A percentile compares a stretch with the other conserved stretches of the same genome.
Evolutionary conservation across 2,888 invertebrate genomes (phyloP).

Genomic region (Macrosoma leucophasiata): DNA sequence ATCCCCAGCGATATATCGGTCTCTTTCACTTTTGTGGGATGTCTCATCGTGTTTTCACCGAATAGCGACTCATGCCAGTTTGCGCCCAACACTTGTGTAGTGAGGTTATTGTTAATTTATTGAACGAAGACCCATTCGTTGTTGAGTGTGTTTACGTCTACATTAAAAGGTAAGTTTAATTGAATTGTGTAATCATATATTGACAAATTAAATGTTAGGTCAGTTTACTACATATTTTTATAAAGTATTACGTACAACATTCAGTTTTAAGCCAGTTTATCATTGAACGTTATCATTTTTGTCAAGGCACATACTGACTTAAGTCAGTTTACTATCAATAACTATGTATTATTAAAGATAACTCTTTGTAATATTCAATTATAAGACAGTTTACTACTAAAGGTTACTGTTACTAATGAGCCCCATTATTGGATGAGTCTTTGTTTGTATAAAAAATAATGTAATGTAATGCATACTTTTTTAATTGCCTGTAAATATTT

Average conservation of each 20-base stretch:
- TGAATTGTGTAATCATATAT: slow-evolving; percentile 13
- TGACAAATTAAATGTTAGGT: too few relatives aligned
- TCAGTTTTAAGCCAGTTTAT: not conserved
- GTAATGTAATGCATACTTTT: too few relatives aligned
- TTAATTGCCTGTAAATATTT: too few relatives aligned
- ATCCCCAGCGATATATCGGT: too few relatives aligned
- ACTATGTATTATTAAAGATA: too few relatives aligned
- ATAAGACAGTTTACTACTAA: slow-evolving; percentile 14
- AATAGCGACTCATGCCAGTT: slow-evolving; percentile 17
- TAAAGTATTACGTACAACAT: slow-evolving; percentile 10
- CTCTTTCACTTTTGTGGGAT: slow-evolving; percentile 12
- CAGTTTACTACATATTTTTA: slow-evolving; percentile 13
- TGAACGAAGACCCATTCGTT: slow-evolving; percentile 17
- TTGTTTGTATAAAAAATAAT: too few relatives aligned
- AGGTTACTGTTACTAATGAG: too few relatives aligned
- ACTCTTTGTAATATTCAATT: too few relatives aligned
- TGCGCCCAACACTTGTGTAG: slow-evolving; percentile 13
- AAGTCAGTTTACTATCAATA: too few relatives aligned
- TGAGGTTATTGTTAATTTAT: slow-evolving; percentile 12
- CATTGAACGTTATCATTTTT: too few relatives aligned
- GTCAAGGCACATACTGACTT: too few relatives aligned
- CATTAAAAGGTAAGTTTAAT: slow-evolving; percentile 17
- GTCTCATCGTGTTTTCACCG: slow-evolving; percentile 14
- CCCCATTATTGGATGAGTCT: slow-evolving; percentile 12
- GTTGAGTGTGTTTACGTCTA: too few relatives aligned